Evolutionary conservation across 2,888 invertebrate species (phyloP), one percentile per base, ranked within the genome.

Genomic region (Mesoligia furuncula): DNA sequence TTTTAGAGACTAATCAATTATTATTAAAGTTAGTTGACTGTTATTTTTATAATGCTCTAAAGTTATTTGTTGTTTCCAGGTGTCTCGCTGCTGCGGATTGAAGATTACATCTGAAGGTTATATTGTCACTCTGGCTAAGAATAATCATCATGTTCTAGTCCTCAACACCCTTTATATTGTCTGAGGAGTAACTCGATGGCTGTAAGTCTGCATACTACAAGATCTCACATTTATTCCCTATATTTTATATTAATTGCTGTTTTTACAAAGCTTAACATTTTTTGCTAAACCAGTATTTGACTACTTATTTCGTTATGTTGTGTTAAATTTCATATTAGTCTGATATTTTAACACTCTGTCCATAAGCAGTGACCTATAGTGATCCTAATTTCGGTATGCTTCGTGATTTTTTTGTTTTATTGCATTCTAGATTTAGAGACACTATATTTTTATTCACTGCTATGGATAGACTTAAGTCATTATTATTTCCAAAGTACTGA

Each of bases 121-220:
- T 96, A 98, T 99, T 91, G 99, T 99, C 90, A 99, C 99, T 87
- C 97, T 99, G 97, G 99, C 99, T 94, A 99, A 99, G 97, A 99
- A 99, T 97, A 99, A 99, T 97, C 99, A 99, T 97, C 99, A 99
- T 96, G 99, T 99, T 93, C 98, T 99, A 96, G 99, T 99, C 95
- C 97, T 99, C 96, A 98, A 99, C 97, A 99, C 99, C 91, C 98
- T 99, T 94, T 99, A 99, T 97, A 98, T 99, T 97, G 98, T 98
- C 97, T 98, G 98, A 98, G 98, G 97, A 93, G 93, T 89, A 93
- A 94, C 95, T 95, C 94, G 93, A 95, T 95, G 95, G 96, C 96
- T 96, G 96, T 96, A 96, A 96, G 96, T 96, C 96, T 96, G 96
- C 96, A 96, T 96, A 96, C 95, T 95, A 96, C 96, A 95, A 96